Evolutionary conservation across 1,140 invertebrate species (phyloP), one percentile per base, ranked within the genome.

Genomic region (Arion vulgaris): DNA sequence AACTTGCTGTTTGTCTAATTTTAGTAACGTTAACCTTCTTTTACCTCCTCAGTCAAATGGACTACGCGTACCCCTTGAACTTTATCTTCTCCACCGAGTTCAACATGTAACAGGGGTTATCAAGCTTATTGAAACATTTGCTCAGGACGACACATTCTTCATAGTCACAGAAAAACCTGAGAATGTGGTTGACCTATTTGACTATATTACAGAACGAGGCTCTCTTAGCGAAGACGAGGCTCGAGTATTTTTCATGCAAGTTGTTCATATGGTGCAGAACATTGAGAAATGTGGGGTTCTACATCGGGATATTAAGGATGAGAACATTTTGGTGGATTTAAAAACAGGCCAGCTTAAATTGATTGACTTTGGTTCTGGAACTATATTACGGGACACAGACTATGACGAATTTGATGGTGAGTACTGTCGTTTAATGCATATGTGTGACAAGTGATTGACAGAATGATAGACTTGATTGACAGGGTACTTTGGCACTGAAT

Each of bases 341-440:
- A 94, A 94, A 86, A 94, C 93, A 38, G 92, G 92, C 62, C 87
- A 89, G 84, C 85, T 94, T 4, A 93, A 94, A 88, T 89, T 95
- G 51, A 95, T 95, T 85, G 95, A 95, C 91, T 95, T 95, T 89
- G 95, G 95, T 53, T 95, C 95, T 45, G 95, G 94, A 76, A 94
- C 95, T 15, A 93, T 93, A 83, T 87, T 95, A 34, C 94, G 94
- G 88, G 94, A 95, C 69, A 91, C 90, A 66, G 89, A 93, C 80
- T 95, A 95, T 91, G 93, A 93, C 62, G 94, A 95, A 85, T 95
- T 95, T 93, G 95, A 95, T 92, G 95, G 95, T 95, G 92, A 92
- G 92, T 88, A 62, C 68, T n/a, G 26, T n/a, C n/a, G n/a, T n/a
- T n/a, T n/a, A 49, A 19, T 49, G n/a, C n/a, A n/a, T n/a, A 11